These are phyloP conservation scores for Plecturocebus donacophilus DNA, from an alignment of 2,113 vertebrate genomes.

Conservation along the genomic window DNA sequence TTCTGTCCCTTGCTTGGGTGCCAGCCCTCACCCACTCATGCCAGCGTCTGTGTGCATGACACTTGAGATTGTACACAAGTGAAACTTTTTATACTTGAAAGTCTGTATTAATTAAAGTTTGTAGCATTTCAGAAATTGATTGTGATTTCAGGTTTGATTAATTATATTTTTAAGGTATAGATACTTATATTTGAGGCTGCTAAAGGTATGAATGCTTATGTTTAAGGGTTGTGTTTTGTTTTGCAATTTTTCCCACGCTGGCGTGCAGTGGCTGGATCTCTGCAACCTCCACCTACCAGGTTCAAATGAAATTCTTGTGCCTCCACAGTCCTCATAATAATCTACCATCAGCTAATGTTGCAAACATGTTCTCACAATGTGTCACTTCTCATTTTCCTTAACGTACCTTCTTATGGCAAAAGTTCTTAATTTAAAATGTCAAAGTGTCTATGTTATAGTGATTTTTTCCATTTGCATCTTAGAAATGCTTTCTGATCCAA, in stretches of 20 bases:
- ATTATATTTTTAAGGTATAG: too few species aligned
- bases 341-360: not conserved
- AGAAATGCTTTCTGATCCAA: not conserved
- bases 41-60: too few species aligned
- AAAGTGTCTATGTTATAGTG: not conserved
- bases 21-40: not conserved
- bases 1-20: rapidly evolving
- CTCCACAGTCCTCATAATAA: not conserved
- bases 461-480: not conserved
- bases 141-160: too few species aligned
- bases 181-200: too few species aligned
- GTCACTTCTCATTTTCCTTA: not conserved
- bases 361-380: not conserved
- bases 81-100: not conserved
- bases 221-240: too few species aligned
- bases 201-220: too few species aligned
- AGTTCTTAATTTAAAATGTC: not conserved
- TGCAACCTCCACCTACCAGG: not conserved
- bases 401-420: not conserved
- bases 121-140: too few species aligned
- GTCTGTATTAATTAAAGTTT: not conserved
- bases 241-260: not conserved
- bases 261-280: not conserved
- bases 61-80: not conserved
- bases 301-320: too few species aligned